These are phyloP conservation scores for Plagodis dolabraria DNA, from an alignment of 2,888 invertebrate species.

Conservation along the genomic window DNA sequence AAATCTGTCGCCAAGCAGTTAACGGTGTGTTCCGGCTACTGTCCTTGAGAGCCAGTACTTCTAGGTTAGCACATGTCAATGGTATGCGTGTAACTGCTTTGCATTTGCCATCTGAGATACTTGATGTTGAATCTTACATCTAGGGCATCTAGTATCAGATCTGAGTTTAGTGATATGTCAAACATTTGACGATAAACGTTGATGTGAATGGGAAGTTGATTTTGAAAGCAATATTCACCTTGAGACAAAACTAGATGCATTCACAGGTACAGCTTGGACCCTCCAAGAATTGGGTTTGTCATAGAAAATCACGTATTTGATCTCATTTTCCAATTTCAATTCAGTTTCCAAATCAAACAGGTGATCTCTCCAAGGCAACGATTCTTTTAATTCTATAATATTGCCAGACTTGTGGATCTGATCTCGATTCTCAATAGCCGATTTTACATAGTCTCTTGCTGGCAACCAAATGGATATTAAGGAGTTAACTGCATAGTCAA, in stretches of 20 bases:
- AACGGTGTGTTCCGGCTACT: no score
- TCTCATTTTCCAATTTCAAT: conserved; percentile 83
- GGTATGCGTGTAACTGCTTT: no score
- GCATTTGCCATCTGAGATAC: no score
- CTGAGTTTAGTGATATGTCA: not conserved
- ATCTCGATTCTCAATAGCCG: conserved; percentile 85
- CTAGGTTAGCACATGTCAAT: no score
- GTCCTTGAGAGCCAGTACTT: no score
- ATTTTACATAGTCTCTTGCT: conserved; percentile 90
- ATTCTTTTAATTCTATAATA: conserved; percentile 89
- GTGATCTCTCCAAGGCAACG: conserved; percentile 97
- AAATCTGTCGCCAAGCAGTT: no score
- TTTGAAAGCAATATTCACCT: conserved; percentile 70
- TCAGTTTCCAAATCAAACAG: conserved; percentile 92
- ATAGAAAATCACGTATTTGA: conserved; percentile 90
- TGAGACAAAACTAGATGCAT: conserved; percentile 88
- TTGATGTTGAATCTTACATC: no score
- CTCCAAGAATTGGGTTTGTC: conserved; percentile 89
- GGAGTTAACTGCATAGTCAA: conserved; percentile 87
- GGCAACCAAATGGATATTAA: conserved; percentile 92
- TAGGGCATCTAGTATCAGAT: no score
- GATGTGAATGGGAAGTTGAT: not conserved
- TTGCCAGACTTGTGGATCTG: conserved; percentile 90
- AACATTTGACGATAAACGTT: not conserved
- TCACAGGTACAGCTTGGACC: conserved; percentile 92